These are phyloP conservation scores for Syritta pipiens DNA, from an alignment of 2,888 invertebrate genomes.

Conservation along the genomic window DNA sequence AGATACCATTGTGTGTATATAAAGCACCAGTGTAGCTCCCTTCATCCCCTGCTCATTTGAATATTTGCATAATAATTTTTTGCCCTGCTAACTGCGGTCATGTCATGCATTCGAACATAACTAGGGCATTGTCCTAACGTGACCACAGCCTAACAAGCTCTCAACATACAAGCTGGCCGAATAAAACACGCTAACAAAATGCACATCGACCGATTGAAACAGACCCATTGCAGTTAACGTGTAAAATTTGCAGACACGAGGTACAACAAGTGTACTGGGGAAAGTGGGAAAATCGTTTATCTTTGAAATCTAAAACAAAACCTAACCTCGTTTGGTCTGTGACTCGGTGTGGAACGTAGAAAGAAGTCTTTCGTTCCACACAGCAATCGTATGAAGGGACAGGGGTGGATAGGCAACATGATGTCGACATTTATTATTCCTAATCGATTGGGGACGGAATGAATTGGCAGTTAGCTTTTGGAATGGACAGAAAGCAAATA, in stretches of 20 bases:
- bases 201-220: slow-evolving; percentile 37
- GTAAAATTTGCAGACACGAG: slow-evolving; percentile 23
- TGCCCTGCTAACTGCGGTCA: slow-evolving; percentile 54
- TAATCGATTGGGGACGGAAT: slow-evolving; percentile 42
- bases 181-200: slow-evolving; percentile 36
- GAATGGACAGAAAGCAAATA: slow-evolving; percentile 11
- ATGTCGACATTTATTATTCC: slow-evolving; percentile 42
- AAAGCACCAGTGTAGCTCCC: slow-evolving; percentile 12
- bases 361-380: slow-evolving; percentile 13
- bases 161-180: too few species aligned
- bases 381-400: slow-evolving; percentile 20
- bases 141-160: slow-evolving; percentile 34
- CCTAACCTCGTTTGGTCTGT: too few species aligned
- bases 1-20: slow-evolving; percentile 19
- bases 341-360: slow-evolving; percentile 27
- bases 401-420: neutral
- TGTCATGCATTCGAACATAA: slow-evolving; percentile 62
- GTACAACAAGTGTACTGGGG: slow-evolving; percentile 57
- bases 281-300: slow-evolving; percentile 38
- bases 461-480: slow-evolving; percentile 11
- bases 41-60: slow-evolving; percentile 4
- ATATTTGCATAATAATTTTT: slow-evolving; percentile 51
- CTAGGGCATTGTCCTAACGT: slow-evolving; percentile 69
- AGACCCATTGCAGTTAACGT: slow-evolving; percentile 46
- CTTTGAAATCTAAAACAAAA: neutral